These are phyloP conservation scores for Drosophila macrospina DNA, from an alignment of 2,888 invertebrate genomes.

Conservation along the genomic window DNA sequence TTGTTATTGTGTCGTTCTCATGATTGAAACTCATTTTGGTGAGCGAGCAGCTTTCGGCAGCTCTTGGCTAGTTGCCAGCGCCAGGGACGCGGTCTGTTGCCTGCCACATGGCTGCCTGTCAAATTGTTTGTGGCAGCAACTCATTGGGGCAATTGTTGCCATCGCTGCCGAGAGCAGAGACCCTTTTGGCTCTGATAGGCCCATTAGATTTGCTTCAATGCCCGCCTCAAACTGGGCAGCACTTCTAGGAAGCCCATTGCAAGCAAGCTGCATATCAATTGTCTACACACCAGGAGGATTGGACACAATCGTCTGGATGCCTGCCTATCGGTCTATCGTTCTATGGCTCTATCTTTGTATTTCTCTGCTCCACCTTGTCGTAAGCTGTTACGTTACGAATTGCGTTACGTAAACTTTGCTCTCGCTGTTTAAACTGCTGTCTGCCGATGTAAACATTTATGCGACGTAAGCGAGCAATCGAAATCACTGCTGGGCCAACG, in stretches of 20 bases:
- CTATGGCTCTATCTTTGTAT: neutral
- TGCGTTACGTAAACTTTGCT: slow-evolving; percentile 23
- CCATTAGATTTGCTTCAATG: slow-evolving; percentile 46
- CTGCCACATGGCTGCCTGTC: slow-evolving; percentile 39
- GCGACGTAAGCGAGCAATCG: too few relatives aligned
- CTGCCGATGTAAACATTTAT: neutral
- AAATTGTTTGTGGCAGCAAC: slow-evolving; percentile 59
- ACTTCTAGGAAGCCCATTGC: slow-evolving; percentile 35
- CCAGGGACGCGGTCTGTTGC: slow-evolving; percentile 19
- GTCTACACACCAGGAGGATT: slow-evolving; percentile 6
- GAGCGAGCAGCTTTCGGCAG: slow-evolving; percentile 3
- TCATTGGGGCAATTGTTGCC: slow-evolving; percentile 56
- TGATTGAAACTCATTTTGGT: slow-evolving; percentile 75
- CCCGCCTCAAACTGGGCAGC: slow-evolving; percentile 41
- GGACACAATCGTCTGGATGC: too few relatives aligned
- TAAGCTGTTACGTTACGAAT: slow-evolving; percentile 17
- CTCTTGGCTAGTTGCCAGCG: slow-evolving; percentile 18
- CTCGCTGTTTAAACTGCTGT: neutral
- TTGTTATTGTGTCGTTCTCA: slow-evolving; percentile 69
- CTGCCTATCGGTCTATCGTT: neutral
- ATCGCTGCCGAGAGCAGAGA: slow-evolving; percentile 24
- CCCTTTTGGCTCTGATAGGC: slow-evolving; percentile 34
- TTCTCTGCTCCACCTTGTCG: slow-evolving; percentile 15
- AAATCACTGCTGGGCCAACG: too few relatives aligned
- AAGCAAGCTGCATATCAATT: slow-evolving; percentile 43